phyloP scores from a whole-genome alignment of 2,888 invertebrate species.

The Cephus pygmeus region DNA sequence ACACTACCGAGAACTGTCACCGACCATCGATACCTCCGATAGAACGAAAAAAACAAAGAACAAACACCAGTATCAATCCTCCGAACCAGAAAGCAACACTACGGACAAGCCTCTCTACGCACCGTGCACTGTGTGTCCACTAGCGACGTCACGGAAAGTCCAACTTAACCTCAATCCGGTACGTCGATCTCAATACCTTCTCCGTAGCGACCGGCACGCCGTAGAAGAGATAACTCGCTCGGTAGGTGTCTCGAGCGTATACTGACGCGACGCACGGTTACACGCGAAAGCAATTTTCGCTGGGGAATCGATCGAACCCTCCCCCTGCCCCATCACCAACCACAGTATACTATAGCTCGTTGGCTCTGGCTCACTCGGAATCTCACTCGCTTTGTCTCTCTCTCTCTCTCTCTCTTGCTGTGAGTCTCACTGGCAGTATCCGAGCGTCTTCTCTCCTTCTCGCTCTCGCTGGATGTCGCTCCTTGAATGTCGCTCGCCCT shows the following conservation, averaged over 20 bases:
- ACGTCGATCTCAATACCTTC: conserved; percentile 2
- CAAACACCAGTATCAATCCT: neutral
- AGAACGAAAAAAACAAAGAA: neutral
- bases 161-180: conserved; percentile 31
- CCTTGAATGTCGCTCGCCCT: neutral
- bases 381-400: neutral
- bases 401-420: neutral
- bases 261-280: neutral
- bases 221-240: neutral
- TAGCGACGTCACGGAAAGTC: conserved; percentile 30
- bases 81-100: neutral
- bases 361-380: neutral
- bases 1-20: neutral
- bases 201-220: neutral
- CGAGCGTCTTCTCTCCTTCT: neutral
- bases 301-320: conserved; percentile 27
- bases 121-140: neutral
- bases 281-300: conserved; percentile 26
- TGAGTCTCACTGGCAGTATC: neutral
- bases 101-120: neutral
- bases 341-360: neutral
- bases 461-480: neutral
- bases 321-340: neutral
- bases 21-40: neutral
- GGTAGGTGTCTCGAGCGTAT: neutral